Conservation (phyloP, 2,113 vertebrate species). For the Amphiprion ocellaris region DNA sequence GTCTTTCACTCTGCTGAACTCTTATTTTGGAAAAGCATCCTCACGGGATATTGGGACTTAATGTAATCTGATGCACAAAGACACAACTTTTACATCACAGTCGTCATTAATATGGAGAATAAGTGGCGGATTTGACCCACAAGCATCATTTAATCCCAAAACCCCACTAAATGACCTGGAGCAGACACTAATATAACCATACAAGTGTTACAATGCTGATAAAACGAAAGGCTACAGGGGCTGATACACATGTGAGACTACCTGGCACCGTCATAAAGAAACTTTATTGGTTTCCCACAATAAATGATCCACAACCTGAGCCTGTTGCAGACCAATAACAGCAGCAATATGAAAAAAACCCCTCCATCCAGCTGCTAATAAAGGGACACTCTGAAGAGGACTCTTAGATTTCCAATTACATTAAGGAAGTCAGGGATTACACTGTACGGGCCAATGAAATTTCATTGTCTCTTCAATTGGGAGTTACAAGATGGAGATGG, state of each 20-base stretch:
- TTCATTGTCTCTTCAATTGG: slow-evolving; percentile 73
- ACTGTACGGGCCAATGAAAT: slow-evolving; percentile 67
- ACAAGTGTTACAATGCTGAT: slow-evolving; percentile 43
- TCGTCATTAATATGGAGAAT: not conserved
- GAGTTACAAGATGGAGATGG: slow-evolving; percentile 69
- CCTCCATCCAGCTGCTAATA: slow-evolving; percentile 62
- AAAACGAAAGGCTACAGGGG: slow-evolving; percentile 43
- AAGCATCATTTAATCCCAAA: slow-evolving; percentile 16
- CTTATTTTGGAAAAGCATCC: slow-evolving; percentile 31
- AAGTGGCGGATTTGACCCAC: slow-evolving; percentile 7
- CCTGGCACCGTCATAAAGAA: slow-evolving; percentile 56
- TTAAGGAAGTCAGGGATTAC: slow-evolving; percentile 72
- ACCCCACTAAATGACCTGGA: slow-evolving; percentile 11
- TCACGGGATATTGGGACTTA: slow-evolving; percentile 22
- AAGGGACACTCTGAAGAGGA: slow-evolving; percentile 56
- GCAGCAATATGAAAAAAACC: slow-evolving; percentile 27
- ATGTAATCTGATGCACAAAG: not conserved
- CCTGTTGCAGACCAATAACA: slow-evolving; percentile 65
- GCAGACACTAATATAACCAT: slow-evolving; percentile 17
- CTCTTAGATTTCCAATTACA: slow-evolving; percentile 73
- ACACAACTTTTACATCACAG: slow-evolving; percentile 4
- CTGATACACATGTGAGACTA: slow-evolving; percentile 31
- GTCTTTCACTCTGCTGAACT: slow-evolving; percentile 8
- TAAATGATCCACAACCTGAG: slow-evolving; percentile 58
- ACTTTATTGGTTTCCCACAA: slow-evolving; percentile 66